Conservation (phyloP, 2,113 vertebrate species). For the Hyperoodon ampullatus region DNA sequence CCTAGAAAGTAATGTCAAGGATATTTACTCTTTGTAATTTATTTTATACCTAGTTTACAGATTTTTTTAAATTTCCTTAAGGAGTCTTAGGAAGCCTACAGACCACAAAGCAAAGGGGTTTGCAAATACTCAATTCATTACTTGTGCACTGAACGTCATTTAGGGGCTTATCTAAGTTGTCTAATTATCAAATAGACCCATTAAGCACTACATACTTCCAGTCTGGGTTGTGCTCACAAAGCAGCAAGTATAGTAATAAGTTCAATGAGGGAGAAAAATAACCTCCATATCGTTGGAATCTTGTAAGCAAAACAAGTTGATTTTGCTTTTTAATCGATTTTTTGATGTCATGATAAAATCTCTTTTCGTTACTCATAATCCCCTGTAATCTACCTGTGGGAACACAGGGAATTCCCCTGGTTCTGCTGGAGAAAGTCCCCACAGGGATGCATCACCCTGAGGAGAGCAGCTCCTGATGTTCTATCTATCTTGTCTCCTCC, state of each 20-base stretch:
- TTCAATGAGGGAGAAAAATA: background rate
- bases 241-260: background rate
- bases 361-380: background rate
- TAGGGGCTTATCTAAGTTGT: background rate
- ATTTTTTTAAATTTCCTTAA: background rate
- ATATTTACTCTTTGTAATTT: constrained; percentile 5
- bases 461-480: background rate
- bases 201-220: background rate
- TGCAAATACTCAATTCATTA: background rate
- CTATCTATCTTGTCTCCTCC: background rate
- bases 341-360: background rate
- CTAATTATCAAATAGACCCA: background rate
- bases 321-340: background rate
- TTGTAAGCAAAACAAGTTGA: background rate
- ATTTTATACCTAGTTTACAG: constrained; percentile 28
- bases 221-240: background rate
- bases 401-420: background rate
- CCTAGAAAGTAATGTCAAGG: background rate
- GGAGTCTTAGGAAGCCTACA: background rate
- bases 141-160: background rate
- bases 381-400: no score
- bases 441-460: background rate
- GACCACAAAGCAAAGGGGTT: background rate
- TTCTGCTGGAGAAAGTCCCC: background rate
- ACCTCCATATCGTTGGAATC: background rate